Percentiles rank a stretch among this genome's conserved stretches.
Conservation (phyloP, 2,888 invertebrate genomes). For the Eulithis testata region DNA sequence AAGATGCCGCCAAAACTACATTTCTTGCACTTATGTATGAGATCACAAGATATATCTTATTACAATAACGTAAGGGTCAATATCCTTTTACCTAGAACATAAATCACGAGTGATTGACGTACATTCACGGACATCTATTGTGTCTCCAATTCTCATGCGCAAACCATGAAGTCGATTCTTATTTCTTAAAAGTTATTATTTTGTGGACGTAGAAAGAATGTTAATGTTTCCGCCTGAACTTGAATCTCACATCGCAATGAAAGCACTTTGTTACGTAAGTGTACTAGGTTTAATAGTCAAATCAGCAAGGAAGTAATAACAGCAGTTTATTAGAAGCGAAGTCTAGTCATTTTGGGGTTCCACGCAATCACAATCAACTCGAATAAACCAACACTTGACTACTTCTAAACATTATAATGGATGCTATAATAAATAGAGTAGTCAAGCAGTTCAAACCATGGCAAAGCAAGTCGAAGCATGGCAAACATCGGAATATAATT, state of each 20-base stretch:
- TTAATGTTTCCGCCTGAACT: constrained; percentile 82
- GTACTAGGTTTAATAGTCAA: constrained; percentile 56
- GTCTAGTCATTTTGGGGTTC: constrained; percentile 7
- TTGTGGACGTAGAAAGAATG: constrained; percentile 80
- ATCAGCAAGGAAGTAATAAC: constrained; percentile 30
- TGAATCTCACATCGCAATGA: constrained; percentile 74
- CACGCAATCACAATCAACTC: neutral
- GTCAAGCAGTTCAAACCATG: no score
- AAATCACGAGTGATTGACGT: constrained; percentile 51
- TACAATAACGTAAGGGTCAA: constrained; percentile 38
- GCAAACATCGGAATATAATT: no score
- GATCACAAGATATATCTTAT: constrained; percentile 37
- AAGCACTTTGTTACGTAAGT: constrained; percentile 65
- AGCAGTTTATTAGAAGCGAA: no score
- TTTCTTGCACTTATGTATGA: constrained; percentile 44
- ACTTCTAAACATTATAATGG: no score
- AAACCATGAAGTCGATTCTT: constrained; percentile 71
- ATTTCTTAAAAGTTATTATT: constrained; percentile 82
- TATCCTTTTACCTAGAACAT: constrained; percentile 31
- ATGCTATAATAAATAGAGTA: no score
- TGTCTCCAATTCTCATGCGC: constrained; percentile 74
- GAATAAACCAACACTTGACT: no score
- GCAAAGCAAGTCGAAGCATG: no score
- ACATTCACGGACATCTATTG: constrained; percentile 62
- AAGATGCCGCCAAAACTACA: constrained; percentile 56